Conservation (phyloP, 2,888 invertebrate genomes). For the Atethmia centrago region DNA sequence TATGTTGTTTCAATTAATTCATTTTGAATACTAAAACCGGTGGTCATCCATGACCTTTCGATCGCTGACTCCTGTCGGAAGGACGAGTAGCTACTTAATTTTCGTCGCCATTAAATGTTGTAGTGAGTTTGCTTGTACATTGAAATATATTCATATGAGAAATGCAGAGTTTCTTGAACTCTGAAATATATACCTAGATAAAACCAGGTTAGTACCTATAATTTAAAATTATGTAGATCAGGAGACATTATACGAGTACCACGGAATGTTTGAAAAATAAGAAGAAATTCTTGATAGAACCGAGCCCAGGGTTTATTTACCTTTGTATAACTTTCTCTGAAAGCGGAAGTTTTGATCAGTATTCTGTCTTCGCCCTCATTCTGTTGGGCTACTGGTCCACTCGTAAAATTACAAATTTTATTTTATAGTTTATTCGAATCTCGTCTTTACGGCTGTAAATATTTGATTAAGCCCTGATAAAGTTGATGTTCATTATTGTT, state of each 20-base stretch:
- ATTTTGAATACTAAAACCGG: slow-evolving; percentile 18
- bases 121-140: slow-evolving; percentile 43
- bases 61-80: slow-evolving; percentile 26
- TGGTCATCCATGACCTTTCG: slow-evolving; percentile 53
- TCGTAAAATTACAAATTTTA: slow-evolving; percentile 25
- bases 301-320: slow-evolving; percentile 57
- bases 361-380: slow-evolving; percentile 65
- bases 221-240: slow-evolving; percentile 44
- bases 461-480: background rate
- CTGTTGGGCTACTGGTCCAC: slow-evolving; percentile 38
- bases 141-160: slow-evolving; percentile 51
- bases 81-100: slow-evolving; percentile 18
- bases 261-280: slow-evolving; percentile 32
- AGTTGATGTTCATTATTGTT: background rate
- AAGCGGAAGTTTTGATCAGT: slow-evolving; percentile 59
- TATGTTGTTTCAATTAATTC: slow-evolving; percentile 14
- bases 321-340: slow-evolving; percentile 64
- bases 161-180: slow-evolving; percentile 51
- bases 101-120: slow-evolving; percentile 42
- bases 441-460: background rate
- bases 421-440: slow-evolving; percentile 9
- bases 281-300: slow-evolving; percentile 16
- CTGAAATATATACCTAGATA: slow-evolving; percentile 38
- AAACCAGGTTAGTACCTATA: slow-evolving; percentile 38
- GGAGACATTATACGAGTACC: slow-evolving; percentile 20